Percentiles rank a stretch among this genome's conserved stretches.
phyloP scores from a whole-genome alignment of 2,113 vertebrate species.

The Neotragus pygmaeus region DNA sequence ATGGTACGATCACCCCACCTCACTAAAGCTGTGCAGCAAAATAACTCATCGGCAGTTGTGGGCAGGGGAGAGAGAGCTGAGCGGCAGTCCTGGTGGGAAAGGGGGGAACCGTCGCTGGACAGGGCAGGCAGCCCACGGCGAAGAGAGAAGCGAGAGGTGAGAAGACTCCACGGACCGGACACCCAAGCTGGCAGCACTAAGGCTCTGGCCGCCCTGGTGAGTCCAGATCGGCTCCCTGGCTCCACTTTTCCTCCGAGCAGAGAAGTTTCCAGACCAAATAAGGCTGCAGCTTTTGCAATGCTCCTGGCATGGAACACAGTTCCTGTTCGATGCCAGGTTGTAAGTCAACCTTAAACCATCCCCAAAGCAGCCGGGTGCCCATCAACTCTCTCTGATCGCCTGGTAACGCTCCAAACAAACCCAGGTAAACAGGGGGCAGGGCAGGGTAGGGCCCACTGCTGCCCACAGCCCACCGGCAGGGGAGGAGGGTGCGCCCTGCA shows the following conservation, averaged over 20 bases:
- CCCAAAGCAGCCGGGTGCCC: not conserved
- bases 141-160: accelerated
- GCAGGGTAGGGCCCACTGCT: not conserved
- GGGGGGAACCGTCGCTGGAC: accelerated
- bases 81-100: accelerated
- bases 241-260: not conserved
- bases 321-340: conserved; percentile 1
- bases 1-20: accelerated
- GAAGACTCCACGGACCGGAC: accelerated
- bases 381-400: not conserved
- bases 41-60: accelerated
- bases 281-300: conserved; percentile 25
- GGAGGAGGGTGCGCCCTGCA: accelerated
- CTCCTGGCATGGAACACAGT: not conserved
- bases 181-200: accelerated
- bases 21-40: accelerated
- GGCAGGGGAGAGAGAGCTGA: not conserved
- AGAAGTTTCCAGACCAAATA: conserved; percentile 76
- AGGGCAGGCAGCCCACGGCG: not conserved
- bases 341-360: not conserved
- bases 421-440: not conserved
- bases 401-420: not conserved
- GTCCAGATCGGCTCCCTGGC: not conserved
- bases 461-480: not conserved
- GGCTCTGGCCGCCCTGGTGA: not conserved